Conservation (phyloP, 1,140 invertebrate species). For the Phocides pigmalion region DNA sequence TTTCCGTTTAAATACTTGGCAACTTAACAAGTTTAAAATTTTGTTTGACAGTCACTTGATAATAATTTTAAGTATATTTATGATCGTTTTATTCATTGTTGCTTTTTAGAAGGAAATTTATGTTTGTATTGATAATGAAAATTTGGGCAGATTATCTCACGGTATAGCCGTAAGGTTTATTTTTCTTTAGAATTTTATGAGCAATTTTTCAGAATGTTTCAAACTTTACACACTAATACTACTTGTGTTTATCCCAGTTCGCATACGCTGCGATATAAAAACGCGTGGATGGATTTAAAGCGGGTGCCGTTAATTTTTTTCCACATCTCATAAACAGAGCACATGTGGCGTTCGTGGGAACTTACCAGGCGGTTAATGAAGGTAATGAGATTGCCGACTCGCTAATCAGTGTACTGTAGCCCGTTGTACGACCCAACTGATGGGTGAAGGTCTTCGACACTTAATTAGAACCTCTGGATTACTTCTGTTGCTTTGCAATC, state of each 20-base stretch:
- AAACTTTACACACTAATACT: slow-evolving; percentile 13
- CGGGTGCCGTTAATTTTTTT: slow-evolving; percentile 43
- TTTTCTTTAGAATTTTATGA: not conserved
- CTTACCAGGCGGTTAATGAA: slow-evolving; percentile 51
- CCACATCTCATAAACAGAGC: slow-evolving; percentile 52
- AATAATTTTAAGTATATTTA: not conserved
- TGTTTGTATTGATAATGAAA: no score
- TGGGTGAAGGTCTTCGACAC: slow-evolving; percentile 36
- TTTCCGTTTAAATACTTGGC: not conserved
- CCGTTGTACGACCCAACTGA: slow-evolving; percentile 37
- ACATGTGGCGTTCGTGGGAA: slow-evolving; percentile 69
- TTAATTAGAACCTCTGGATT: slow-evolving; percentile 39
- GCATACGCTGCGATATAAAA: slow-evolving; percentile 41
- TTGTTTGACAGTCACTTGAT: not conserved
- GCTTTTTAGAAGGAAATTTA: not conserved
- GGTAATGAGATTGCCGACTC: slow-evolving; percentile 54
- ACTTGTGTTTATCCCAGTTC: slow-evolving; percentile 27
- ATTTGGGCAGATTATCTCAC: no score
- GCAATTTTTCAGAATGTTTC: not conserved
- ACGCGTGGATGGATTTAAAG: slow-evolving; percentile 57
- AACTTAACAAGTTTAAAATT: not conserved
- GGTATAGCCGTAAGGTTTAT: not conserved
- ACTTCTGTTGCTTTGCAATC: slow-evolving; percentile 10
- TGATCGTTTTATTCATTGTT: slow-evolving; percentile 1
- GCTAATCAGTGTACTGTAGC: slow-evolving; percentile 54